Percentiles rank a stretch among this genome's conserved stretches.
Conservation (phyloP, 2,797 vertebrate species). For the Xerus rutilus region DNA sequence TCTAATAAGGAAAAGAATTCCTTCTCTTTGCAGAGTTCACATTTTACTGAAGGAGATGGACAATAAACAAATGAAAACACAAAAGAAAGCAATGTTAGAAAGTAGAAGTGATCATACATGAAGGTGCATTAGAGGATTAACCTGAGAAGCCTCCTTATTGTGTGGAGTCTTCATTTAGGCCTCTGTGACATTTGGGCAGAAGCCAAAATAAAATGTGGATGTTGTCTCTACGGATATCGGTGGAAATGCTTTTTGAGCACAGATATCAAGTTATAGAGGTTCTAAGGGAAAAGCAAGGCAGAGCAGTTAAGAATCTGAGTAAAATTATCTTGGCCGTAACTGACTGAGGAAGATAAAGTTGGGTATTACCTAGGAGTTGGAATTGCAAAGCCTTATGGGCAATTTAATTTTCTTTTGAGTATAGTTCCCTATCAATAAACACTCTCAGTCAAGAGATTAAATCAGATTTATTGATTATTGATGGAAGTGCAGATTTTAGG, state of each 20-base stretch:
- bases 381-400: not conserved
- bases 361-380: not conserved
- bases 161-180: not conserved
- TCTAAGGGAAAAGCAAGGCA: not conserved
- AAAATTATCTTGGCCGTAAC: not conserved
- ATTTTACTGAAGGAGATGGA: not conserved
- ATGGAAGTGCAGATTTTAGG: not conserved
- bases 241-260: not conserved
- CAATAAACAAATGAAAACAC: not conserved
- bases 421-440: not conserved
- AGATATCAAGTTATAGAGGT: not conserved
- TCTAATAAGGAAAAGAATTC: not conserved
- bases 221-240: not conserved
- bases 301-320: not conserved
- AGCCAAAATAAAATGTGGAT: not conserved
- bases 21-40: not conserved
- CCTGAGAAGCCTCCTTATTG: accelerated
- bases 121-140: not conserved
- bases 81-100: not conserved
- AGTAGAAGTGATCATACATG: not conserved
- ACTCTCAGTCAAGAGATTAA: not conserved
- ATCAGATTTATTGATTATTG: not conserved
- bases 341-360: not conserved
- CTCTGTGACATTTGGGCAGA: not conserved
- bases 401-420: not conserved